Base-by-base conservation (phyloP, 2,113 vertebrate genomes). In the Tragelaphus buxtoni region DNA sequence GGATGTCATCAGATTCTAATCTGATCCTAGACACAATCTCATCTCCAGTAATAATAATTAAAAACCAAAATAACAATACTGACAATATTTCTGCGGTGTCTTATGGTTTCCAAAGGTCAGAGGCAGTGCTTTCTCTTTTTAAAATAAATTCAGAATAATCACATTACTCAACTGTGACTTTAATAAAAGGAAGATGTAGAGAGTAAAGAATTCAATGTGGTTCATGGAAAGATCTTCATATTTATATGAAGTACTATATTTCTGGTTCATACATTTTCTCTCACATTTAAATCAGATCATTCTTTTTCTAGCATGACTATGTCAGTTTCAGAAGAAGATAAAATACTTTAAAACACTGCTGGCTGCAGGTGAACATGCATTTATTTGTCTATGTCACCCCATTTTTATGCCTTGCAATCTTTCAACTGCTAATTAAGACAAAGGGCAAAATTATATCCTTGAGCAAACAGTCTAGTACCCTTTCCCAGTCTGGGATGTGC, bases 341-440 rank as follows among this genome's bases (percentile, higher is more conserved):
- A 92, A 96, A 95, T 84, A 85, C 74, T 58, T 96, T 88, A 86
- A 45, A 84, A 69, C n/a, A 81, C 35, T 77, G 20, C 30, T 86
- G 69, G 74, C 86, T 94, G 14, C 47, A 97, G 86, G 89, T 90
- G 80, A 98, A 85, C 74, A 96, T 6, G 65, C 35, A 56, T 86
- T 97, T 69, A 86, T 87, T 97, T 95, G 91, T 83, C 74, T 45
- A 10, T 56, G 58, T 69, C 91, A 97, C 83, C 35, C 39, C 55
- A 26, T 72, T 94, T 90, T 93, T 87, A 90, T 63, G 63, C 47
- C 76, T 84, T 89, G 89, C 49, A 81, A 42, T 87, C 85, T 94
- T 91, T 87, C 47, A 95, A 90, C 87, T 49, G 83, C 58, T 98
- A 94, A 97, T 97, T 95, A 95, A 97, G 83, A 97, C 60, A 97